phyloP scores from a whole-genome alignment of 2,113 vertebrate genomes.

The Dolichotis patagonum region DNA sequence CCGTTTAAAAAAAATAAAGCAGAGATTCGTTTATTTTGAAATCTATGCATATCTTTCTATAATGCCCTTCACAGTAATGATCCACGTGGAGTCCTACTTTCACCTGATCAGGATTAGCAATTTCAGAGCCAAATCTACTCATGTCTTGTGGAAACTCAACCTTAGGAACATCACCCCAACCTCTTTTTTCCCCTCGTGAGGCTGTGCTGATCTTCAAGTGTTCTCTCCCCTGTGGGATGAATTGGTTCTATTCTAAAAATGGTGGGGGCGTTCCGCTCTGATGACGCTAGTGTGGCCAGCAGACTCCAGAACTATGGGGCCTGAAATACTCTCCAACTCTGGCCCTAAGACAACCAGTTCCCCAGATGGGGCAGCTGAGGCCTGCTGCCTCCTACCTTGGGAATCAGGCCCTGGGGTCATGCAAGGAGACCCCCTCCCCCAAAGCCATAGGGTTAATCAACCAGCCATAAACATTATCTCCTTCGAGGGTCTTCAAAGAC shows the following conservation, averaged over 20 bases:
- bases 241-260: conserved; percentile 62
- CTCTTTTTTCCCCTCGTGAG: not conserved
- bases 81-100: not conserved
- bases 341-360: conserved; percentile 58
- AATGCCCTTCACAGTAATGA: not conserved
- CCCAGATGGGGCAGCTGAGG: conserved; percentile 60
- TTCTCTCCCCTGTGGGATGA: conserved; percentile 64
- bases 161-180: not conserved
- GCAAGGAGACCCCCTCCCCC: conserved; percentile 82
- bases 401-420: conserved; percentile 70
- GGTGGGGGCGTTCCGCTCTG: conserved; percentile 61
- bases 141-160: conserved; percentile 13
- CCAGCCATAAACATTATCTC: conserved; percentile 88
- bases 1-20: conserved; percentile 60
- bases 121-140: conserved; percentile 5
- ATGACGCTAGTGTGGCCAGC: conserved; percentile 75
- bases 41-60: conserved; percentile 53
- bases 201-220: not conserved
- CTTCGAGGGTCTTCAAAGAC: conserved; percentile 89
- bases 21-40: conserved; percentile 68
- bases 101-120: conserved; percentile 14
- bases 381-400: conserved; percentile 61
- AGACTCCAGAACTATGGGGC: conserved; percentile 54
- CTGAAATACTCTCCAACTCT: conserved; percentile 62
- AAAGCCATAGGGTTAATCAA: conserved; percentile 83